Percentiles rank a stretch among this genome's conserved stretches.
phyloP scores from a whole-genome alignment of 2,888 invertebrate genomes.

The Pycnomerus fuliginosus region DNA sequence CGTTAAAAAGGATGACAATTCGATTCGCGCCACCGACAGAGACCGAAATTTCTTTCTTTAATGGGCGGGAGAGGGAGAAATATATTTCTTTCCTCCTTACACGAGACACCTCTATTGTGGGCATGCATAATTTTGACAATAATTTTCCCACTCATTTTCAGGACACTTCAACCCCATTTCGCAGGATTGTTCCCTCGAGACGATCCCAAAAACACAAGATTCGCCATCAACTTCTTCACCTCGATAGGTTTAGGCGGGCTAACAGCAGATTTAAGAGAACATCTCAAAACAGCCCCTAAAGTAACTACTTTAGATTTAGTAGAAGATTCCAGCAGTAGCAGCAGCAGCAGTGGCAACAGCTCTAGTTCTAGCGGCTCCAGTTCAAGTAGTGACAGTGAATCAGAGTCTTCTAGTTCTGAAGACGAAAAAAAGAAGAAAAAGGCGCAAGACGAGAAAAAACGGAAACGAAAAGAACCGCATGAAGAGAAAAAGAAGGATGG shows the following conservation, averaged over 20 bases:
- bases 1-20: too few species aligned
- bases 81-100: too few species aligned
- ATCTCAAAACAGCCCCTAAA: constrained; percentile 78
- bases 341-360: constrained; percentile 20
- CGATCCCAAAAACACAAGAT: constrained; percentile 93
- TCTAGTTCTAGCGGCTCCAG: constrained; percentile 17
- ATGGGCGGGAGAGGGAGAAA: too few species aligned
- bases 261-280: constrained; percentile 89
- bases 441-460: constrained; percentile 24
- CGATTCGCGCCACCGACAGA: too few species aligned
- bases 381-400: constrained; percentile 34
- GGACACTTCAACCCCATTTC: constrained; percentile 82
- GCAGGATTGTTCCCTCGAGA: constrained; percentile 93
- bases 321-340: constrained; percentile 36
- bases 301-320: constrained; percentile 48
- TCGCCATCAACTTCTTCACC: constrained; percentile 97
- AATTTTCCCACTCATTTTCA: constrained; percentile 52
- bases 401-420: constrained; percentile 38
- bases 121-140: background rate
- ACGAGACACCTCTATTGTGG: background rate
- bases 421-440: constrained; percentile 31
- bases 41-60: too few species aligned
- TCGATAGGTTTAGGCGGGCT: constrained; percentile 95
- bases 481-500: constrained; percentile 10
- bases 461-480: constrained; percentile 20